A percentile compares a stretch with the other conserved stretches of the same genome.
These are phyloP conservation scores for Baccha elongata DNA, from an alignment of 2,888 invertebrate species.

Conservation along the genomic window DNA sequence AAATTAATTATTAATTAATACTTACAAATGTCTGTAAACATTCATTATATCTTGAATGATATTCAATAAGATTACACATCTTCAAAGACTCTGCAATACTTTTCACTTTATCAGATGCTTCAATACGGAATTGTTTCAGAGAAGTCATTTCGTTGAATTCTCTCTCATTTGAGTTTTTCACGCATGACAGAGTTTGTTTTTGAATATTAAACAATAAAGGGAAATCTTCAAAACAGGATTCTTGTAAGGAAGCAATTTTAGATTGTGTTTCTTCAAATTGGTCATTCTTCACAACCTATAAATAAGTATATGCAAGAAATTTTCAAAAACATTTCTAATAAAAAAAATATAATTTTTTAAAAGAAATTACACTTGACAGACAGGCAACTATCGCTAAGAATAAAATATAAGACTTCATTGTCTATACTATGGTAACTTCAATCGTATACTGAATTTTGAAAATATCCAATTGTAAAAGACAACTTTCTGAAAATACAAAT, in stretches of 20 bases:
- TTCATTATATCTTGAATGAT: not conserved
- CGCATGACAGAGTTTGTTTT: not conserved
- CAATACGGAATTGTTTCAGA: not conserved
- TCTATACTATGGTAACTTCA: not conserved
- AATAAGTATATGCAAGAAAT: not conserved
- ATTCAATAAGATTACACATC: not conserved
- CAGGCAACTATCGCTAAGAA: not conserved
- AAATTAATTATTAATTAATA: not conserved
- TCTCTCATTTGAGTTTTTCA: not conserved
- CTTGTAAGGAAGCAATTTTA: no score
- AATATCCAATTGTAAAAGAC: no score
- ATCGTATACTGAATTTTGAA: not conserved
- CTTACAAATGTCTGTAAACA: not conserved
- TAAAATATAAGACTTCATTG: not conserved
- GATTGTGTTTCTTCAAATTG: not conserved
- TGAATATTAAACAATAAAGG: not conserved
- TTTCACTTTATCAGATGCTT: not conserved
- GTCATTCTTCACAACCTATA: not conserved
- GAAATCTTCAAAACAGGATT: not conserved
- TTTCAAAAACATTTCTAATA: no score
- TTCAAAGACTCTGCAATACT: not conserved
- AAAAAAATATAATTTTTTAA: not conserved
- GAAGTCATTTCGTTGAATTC: not conserved
- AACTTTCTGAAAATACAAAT: no score
- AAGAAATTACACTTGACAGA: no score